Evolutionary conservation across 2,113 vertebrate genomes (phyloP).

Genomic region (Emydura subglobosa): DNA sequence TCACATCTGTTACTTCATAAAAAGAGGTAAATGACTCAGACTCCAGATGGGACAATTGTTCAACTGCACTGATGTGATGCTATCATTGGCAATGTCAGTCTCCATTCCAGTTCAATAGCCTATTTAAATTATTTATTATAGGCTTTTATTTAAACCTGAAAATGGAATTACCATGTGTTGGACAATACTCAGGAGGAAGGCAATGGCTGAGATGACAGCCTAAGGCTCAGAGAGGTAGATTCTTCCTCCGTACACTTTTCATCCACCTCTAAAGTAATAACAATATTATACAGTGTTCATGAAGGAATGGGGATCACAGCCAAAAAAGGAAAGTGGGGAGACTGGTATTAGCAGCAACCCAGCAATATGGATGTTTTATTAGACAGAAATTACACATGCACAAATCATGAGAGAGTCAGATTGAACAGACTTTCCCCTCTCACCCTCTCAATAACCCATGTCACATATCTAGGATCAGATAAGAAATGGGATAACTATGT

Average conservation of each 20-base stretch:
- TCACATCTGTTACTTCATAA: not conserved
- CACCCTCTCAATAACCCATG: not conserved
- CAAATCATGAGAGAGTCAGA: not conserved
- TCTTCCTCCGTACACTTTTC: not conserved
- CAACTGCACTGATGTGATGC: not conserved
- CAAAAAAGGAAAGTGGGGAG: not conserved
- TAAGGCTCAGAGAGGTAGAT: not conserved
- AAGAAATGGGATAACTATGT: not conserved
- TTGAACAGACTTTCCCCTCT: not conserved
- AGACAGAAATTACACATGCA: not conserved
- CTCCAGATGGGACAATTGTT: not conserved
- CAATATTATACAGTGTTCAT: not conserved
- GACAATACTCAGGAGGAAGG: not conserved
- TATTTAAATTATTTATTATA: not conserved
- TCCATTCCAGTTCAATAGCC: not conserved
- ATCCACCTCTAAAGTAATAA: not conserved
- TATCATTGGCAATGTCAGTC: not conserved
- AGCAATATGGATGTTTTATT: not conserved
- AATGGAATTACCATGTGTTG: not conserved
- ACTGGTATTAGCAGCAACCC: rapidly evolving
- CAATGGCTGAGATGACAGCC: not conserved
- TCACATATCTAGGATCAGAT: not conserved
- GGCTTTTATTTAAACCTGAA: not conserved
- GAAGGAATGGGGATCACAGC: not conserved
- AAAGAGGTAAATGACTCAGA: not conserved